Base-by-base conservation (phyloP, 2,113 vertebrate species). In the Oxygymnocypris stewartii region DNA sequence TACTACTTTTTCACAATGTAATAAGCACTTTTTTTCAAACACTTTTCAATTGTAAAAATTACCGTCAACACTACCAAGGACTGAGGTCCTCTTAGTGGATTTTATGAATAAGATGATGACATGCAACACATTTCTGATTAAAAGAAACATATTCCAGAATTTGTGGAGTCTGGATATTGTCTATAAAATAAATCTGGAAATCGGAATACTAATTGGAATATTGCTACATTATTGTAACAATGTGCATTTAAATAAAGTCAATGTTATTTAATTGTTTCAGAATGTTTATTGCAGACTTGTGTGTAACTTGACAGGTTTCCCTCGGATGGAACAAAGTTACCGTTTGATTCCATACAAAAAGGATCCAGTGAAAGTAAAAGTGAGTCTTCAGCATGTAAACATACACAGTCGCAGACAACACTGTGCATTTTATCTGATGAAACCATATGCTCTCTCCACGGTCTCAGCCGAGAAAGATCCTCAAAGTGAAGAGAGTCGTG, bases 301-400 rank as follows among this genome's bases (percentile, higher is more conserved):
- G 28, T 69, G 76, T 54, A 6, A 10, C 80, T 44, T 31, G 20
- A 87, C 86, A 99, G 98, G 90, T 98, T 98, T 92, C 97, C 98
- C 0, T 93, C 94, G 0, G 91, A 95, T 47, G 94, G 90, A 31
- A 88, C 87, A 5, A 93, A 95, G 79, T 83, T 91, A 71, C 92
- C 91, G 0, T 90, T 89, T 0, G 61, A 96, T 83, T 95, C 90
- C 4, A 95, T 95, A 88, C 95, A 92, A 90, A 97, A 95, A 93
- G 94, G 73, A 23, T 59, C 71, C 12, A 51, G 13, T 47, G 76
- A 91, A 51, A 82, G 35, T 2, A 65, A 93, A 91, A 91, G 95
- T 95, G 87, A 95, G 94, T 88, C 7, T 69, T 76, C 18, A n/a
- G 13, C 79, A 78, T 47, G 44, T 8, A 74, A 8, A 31, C 47